Conservation (phyloP, 2,797 vertebrate species). For the Arctocebus calabarensis region DNA sequence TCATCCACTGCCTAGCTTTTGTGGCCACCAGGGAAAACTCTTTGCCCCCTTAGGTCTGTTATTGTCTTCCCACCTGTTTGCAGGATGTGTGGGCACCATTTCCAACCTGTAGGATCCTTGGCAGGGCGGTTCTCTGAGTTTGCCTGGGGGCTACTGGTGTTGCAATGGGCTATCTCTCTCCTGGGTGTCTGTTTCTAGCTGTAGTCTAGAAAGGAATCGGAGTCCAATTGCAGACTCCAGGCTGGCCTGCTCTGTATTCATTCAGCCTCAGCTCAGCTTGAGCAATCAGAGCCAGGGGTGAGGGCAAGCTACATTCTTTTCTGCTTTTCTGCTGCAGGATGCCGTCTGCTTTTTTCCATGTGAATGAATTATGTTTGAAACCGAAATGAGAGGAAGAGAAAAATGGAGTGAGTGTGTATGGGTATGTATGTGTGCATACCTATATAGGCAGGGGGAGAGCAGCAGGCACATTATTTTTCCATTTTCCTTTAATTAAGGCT, state of each 20-base stretch:
- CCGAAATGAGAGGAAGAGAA: slow-evolving; percentile 83
- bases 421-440: slow-evolving; percentile 57
- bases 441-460: slow-evolving; percentile 75
- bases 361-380: slow-evolving; percentile 85
- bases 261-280: slow-evolving; percentile 74
- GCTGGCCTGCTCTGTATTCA: slow-evolving; percentile 40
- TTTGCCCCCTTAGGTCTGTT: background rate
- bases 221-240: slow-evolving; percentile 43
- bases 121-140: background rate
- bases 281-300: slow-evolving; percentile 81
- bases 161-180: background rate
- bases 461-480: slow-evolving; percentile 87
- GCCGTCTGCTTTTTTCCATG: slow-evolving; percentile 81
- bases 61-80: slow-evolving; percentile 74
- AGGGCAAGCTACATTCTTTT: slow-evolving; percentile 86
- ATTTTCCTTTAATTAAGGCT: slow-evolving; percentile 91
- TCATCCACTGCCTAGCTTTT: slow-evolving; percentile 5
- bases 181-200: slow-evolving; percentile 51
- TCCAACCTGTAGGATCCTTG: slow-evolving; percentile 38
- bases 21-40: background rate
- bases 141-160: background rate
- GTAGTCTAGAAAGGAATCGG: slow-evolving; percentile 51
- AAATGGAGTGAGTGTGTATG: slow-evolving; percentile 70
- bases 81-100: slow-evolving; percentile 23
- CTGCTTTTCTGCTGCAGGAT: slow-evolving; percentile 79